Percentiles rank a stretch among this genome's conserved stretches.
These are phyloP conservation scores for Tichodroma muraria DNA, from an alignment of 2,113 vertebrate species.

Conservation along the genomic window DNA sequence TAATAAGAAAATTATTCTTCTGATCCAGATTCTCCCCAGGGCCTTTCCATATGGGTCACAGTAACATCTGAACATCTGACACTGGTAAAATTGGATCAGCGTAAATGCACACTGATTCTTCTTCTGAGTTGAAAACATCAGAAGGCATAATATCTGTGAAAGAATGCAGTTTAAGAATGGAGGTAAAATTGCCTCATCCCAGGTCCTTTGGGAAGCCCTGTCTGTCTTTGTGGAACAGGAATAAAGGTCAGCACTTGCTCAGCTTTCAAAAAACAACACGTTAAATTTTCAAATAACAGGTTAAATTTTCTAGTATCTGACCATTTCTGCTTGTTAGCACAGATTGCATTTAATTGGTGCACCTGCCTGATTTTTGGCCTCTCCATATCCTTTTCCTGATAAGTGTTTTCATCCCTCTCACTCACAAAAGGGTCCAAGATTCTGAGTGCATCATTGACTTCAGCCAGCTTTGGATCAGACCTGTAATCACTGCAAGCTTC, in stretches of 20 bases:
- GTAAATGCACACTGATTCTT: not conserved
- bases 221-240: not conserved
- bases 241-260: not conserved
- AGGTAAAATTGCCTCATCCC: not conserved
- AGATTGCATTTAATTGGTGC: not conserved
- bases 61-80: not conserved
- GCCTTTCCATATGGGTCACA: not conserved
- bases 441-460: not conserved
- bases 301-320: not conserved
- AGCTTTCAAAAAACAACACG: not conserved
- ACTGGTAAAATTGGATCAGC: not conserved
- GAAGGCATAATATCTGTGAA: not conserved
- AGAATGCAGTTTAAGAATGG: not conserved
- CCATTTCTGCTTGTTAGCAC: not conserved
- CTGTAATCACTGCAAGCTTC: constrained; percentile 1
- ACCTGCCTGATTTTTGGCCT: not conserved
- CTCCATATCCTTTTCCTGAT: not conserved
- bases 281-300: not conserved
- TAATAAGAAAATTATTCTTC: not conserved
- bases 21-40: not conserved
- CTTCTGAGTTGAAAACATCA: not conserved
- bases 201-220: not conserved
- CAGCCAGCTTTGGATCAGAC: not conserved
- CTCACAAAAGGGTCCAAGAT: not conserved
- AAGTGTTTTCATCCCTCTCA: not conserved